These are phyloP conservation scores for Flexamia atlantica DNA, from an alignment of 2,888 invertebrate species.

Conservation along the genomic window DNA sequence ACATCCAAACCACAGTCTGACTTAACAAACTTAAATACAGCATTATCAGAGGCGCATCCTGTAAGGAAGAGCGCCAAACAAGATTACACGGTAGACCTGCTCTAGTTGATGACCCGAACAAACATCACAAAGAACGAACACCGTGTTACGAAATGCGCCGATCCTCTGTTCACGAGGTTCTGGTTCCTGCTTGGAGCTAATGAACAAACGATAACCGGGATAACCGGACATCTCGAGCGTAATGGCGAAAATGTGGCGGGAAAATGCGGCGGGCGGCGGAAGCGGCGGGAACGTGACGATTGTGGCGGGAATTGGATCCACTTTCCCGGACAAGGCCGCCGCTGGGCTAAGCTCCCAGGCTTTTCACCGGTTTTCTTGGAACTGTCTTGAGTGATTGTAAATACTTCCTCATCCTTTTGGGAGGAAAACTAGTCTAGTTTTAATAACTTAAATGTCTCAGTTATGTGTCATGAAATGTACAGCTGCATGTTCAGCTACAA, in stretches of 20 bases:
- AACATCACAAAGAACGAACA: conserved; percentile 9
- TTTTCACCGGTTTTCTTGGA: conserved; percentile 1
- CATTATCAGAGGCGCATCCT: neutral
- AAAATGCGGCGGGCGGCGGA: conserved; percentile 9
- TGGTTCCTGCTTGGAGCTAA: neutral
- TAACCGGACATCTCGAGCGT: conserved; percentile 14
- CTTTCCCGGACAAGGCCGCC: conserved; percentile 47
- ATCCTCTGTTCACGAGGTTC: neutral
- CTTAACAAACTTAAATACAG: neutral
- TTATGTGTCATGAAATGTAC: too few relatives aligned
- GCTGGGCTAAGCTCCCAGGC: conserved; percentile 26
- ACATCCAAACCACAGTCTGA: too few relatives aligned
- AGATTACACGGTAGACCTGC: conserved; percentile 7
- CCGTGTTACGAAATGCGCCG: conserved; percentile 17
- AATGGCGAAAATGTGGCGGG: conserved; percentile 36
- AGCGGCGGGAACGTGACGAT: conserved; percentile 45
- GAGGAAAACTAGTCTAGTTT: too few relatives aligned
- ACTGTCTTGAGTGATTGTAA: conserved; percentile 12
- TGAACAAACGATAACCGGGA: conserved; percentile 29
- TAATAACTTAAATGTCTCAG: too few relatives aligned
- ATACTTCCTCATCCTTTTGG: neutral
- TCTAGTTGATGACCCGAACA: conserved; percentile 30
- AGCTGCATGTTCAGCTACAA: too few relatives aligned
- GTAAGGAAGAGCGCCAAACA: neutral
- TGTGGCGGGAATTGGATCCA: conserved; percentile 54